Percentiles rank a stretch among this genome's conserved stretches.
Conservation (phyloP, 2,888 invertebrate species). For the Rhingia rostrata region DNA sequence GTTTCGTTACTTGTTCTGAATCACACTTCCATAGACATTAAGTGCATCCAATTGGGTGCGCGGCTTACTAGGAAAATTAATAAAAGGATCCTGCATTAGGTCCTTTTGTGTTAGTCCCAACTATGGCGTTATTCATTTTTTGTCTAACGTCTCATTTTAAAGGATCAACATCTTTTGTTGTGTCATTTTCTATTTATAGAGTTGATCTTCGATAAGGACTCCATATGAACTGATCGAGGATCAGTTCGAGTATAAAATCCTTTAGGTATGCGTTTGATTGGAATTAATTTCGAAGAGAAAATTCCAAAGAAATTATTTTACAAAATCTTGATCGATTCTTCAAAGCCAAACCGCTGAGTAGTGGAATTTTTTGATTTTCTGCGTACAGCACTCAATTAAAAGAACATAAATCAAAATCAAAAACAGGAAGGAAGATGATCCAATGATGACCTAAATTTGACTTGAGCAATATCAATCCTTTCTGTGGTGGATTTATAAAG, state of each 20-base stretch:
- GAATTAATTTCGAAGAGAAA: neutral
- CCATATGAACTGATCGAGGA: constrained; percentile 29
- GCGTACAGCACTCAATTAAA: constrained; percentile 46
- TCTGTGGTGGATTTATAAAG: constrained; percentile 28
- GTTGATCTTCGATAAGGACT: constrained; percentile 65
- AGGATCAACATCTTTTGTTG: constrained; percentile 57
- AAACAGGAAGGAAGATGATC: constrained; percentile 18
- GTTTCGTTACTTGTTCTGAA: constrained; percentile 15
- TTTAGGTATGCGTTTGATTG: neutral
- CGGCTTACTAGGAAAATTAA: constrained; percentile 52
- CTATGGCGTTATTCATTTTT: constrained; percentile 18
- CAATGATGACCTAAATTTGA: neutral
- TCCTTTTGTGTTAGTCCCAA: constrained; percentile 38
- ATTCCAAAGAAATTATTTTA: constrained; percentile 27
- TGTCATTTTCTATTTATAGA: constrained; percentile 65
- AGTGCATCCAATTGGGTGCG: constrained; percentile 52
- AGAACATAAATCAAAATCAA: constrained; percentile 46
- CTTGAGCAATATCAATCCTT: constrained; percentile 7
- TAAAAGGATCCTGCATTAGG: constrained; percentile 45
- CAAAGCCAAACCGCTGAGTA: constrained; percentile 21
- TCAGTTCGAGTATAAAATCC: neutral
- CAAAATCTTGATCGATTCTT: constrained; percentile 6
- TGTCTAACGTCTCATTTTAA: constrained; percentile 46
- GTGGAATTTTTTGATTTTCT: neutral
- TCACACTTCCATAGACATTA: constrained; percentile 1